phyloP scores from a whole-genome alignment of 1,140 invertebrate species.

The Pseudomyrmex gracilis region DNA sequence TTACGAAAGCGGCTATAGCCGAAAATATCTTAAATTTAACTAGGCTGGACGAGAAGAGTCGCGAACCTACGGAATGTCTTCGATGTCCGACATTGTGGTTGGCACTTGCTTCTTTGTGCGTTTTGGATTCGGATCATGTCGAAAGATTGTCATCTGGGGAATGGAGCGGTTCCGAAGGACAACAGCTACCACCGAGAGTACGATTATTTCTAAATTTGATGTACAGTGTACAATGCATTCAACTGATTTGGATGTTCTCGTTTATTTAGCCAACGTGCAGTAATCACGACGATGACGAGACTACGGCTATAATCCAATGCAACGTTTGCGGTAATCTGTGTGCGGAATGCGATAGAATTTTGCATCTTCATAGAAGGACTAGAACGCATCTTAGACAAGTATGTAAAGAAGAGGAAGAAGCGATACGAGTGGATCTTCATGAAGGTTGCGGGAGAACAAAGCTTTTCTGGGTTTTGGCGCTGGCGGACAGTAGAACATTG shows the following conservation, averaged over 20 bases:
- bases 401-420: conserved; percentile 98
- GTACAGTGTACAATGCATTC: background rate
- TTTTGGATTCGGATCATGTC: conserved; percentile 96
- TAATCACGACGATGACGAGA: conserved; percentile 99
- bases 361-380: conserved; percentile 96
- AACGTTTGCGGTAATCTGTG: conserved; percentile 96
- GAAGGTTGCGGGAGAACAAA: conserved; percentile 98
- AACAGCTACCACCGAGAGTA: conserved; percentile 88
- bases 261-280: conserved; percentile 91
- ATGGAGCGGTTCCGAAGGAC: conserved; percentile 88
- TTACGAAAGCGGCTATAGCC: conserved; percentile 96
- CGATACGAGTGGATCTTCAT: conserved; percentile 96
- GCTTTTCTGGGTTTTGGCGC: conserved; percentile 96
- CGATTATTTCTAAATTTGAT: conserved; percentile 23
- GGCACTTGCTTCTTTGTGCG: conserved; percentile 96
- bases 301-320: conserved; percentile 96
- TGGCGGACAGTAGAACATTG: conserved; percentile 96
- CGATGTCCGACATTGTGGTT: conserved; percentile 95
- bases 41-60: conserved; percentile 90
- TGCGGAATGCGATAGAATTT: conserved; percentile 97
- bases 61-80: conserved; percentile 91
- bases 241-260: conserved; percentile 1
- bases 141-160: conserved; percentile 91
- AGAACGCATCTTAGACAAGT: conserved; percentile 95
- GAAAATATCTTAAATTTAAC: conserved; percentile 95